phyloP scores from a whole-genome alignment of 2,888 invertebrate species.

The Beris morrisii region DNA sequence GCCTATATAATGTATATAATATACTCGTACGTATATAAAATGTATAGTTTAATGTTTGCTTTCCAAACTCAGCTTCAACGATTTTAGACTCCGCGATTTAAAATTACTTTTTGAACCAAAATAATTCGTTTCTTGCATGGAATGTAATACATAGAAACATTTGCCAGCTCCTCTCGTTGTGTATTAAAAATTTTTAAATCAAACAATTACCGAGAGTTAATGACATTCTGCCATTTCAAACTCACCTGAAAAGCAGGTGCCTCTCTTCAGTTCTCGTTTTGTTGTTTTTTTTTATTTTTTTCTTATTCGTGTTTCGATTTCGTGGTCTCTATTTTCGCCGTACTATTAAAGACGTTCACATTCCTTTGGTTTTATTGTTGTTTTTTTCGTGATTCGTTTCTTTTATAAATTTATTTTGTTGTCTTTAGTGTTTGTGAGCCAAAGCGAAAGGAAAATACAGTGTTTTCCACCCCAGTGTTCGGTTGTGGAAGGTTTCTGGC shows the following conservation, averaged over 20 bases:
- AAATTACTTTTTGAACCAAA: no score
- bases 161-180: no score
- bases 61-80: no score
- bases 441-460: not conserved
- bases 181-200: not conserved
- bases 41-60: no score
- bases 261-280: not conserved
- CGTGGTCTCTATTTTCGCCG: no score
- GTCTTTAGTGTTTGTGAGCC: not conserved
- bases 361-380: not conserved
- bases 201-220: conserved; percentile 5
- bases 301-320: not conserved
- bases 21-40: no score
- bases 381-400: not conserved
- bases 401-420: not conserved
- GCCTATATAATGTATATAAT: no score
- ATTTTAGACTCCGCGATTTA: no score
- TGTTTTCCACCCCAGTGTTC: not conserved
- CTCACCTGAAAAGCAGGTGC: conserved; percentile 17
- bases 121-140: no score
- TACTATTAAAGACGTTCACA: not conserved
- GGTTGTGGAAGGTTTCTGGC: conserved; percentile 5
- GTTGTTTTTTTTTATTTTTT: not conserved
- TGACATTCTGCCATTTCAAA: conserved; percentile 17
- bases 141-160: no score